Conservation (phyloP, 2,113 vertebrate species). For the Sula dactylatra region DNA sequence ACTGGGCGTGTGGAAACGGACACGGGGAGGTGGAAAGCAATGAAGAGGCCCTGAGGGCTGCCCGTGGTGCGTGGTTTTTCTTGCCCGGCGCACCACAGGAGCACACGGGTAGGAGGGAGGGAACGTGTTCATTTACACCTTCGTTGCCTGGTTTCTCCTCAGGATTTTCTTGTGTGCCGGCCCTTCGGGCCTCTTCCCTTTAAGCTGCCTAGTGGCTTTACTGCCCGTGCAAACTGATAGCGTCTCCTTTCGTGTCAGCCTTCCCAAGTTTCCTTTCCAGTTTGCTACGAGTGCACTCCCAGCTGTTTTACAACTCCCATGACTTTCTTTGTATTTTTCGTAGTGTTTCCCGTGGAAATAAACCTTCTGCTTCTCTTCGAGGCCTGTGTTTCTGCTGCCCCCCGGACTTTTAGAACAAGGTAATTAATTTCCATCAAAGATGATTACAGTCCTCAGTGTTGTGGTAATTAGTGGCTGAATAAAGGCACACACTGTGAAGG, state of each 20-base stretch:
- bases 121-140: rapidly evolving
- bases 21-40: background rate
- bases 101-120: rapidly evolving
- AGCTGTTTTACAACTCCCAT: background rate
- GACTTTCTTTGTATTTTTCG: background rate
- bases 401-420: background rate
- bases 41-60: rapidly evolving
- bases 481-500: background rate
- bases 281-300: rapidly evolving
- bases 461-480: background rate
- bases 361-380: background rate
- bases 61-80: rapidly evolving
- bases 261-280: background rate
- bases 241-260: rapidly evolving
- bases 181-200: background rate
- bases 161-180: background rate
- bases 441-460: background rate
- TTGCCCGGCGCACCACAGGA: rapidly evolving
- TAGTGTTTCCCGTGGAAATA: background rate
- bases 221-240: too few species aligned
- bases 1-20: too few species aligned
- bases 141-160: background rate
- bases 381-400: background rate
- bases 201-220: background rate
- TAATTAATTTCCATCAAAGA: background rate